Evolutionary conservation across 1,140 invertebrate genomes (phyloP).

Genomic region (Hycleus cichorii): DNA sequence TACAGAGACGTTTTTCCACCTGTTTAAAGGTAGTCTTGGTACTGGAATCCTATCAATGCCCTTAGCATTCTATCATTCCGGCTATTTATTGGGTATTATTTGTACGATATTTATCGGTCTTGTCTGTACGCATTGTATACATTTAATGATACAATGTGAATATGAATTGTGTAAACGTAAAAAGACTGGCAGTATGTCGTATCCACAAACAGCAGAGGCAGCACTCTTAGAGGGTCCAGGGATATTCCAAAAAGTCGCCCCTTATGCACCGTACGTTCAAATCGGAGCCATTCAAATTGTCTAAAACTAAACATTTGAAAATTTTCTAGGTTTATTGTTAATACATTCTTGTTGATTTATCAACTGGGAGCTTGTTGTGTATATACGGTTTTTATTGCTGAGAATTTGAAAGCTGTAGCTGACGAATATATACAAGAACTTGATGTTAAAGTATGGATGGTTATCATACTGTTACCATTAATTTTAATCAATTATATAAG

Average conservation of each 20-base stretch:
- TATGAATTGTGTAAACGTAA: constrained; percentile 61
- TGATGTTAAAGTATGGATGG: constrained; percentile 53
- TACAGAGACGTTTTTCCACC: constrained; percentile 69
- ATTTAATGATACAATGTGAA: constrained; percentile 60
- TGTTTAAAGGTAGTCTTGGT: constrained; percentile 80
- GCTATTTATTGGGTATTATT: constrained; percentile 58
- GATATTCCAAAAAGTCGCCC: constrained; percentile 49
- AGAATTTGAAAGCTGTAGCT: constrained; percentile 59
- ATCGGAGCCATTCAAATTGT: too few species aligned
- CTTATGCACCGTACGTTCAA: constrained; percentile 52
- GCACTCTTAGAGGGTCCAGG: constrained; percentile 61
- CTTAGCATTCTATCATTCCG: constrained; percentile 71
- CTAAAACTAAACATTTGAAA: background rate
- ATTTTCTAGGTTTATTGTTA: constrained; percentile 51
- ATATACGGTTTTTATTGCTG: constrained; percentile 77
- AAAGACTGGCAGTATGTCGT: constrained; percentile 60
- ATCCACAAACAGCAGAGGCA: constrained; percentile 61
- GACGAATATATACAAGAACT: constrained; percentile 38
- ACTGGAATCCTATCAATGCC: constrained; percentile 89
- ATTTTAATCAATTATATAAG: constrained; percentile 64
- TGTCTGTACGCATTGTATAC: constrained; percentile 74
- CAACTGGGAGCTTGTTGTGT: constrained; percentile 85
- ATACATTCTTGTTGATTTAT: constrained; percentile 67
- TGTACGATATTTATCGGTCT: constrained; percentile 62
- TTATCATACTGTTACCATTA: constrained; percentile 58